Percentiles rank a stretch among this genome's conserved stretches.
phyloP scores from a whole-genome alignment of 1,140 invertebrate genomes.

The Scaptomyza hsui region DNA sequence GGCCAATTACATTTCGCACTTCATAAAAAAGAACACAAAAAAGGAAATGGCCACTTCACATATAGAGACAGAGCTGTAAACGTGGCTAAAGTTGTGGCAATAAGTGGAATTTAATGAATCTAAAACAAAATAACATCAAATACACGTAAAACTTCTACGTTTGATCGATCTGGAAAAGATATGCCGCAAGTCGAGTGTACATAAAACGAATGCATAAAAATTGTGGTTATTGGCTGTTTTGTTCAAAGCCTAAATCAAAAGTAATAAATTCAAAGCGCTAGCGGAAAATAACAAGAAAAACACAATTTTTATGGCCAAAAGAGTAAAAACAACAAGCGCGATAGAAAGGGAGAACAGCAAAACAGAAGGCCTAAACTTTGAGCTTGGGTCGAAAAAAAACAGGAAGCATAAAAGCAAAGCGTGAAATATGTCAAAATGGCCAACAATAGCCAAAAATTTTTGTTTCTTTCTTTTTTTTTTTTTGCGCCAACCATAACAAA shows the following conservation, averaged over 20 bases:
- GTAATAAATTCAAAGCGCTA: constrained; percentile 44
- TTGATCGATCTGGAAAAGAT: constrained; percentile 16
- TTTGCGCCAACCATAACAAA: constrained; percentile 36
- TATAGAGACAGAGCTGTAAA: constrained; percentile 39
- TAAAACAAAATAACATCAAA: constrained; percentile 7
- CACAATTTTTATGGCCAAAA: constrained; percentile 48
- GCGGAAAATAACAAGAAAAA: constrained; percentile 4
- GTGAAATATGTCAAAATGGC: constrained; percentile 54
- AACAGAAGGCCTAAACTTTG: constrained; percentile 22
- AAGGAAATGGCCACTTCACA: constrained; percentile 59
- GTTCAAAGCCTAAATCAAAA: constrained; percentile 36
- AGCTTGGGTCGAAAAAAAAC: constrained; percentile 1
- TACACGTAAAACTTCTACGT: constrained; percentile 14
- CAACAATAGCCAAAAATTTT: constrained; percentile 20
- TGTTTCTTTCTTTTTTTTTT: background rate
- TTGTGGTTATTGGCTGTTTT: background rate
- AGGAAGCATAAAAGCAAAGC: constrained; percentile 48
- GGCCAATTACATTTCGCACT: constrained; percentile 76
- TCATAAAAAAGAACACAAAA: constrained; percentile 58
- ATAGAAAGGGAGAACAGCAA: background rate
- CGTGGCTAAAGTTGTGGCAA: constrained; percentile 43
- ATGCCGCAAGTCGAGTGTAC: background rate
- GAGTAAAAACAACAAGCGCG: constrained; percentile 3
- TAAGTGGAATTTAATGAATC: constrained; percentile 55
- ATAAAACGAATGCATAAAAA: constrained; percentile 15